Base-by-base conservation (phyloP, 2,888 invertebrate species). In the Euspilapteryx auroguttella region DNA sequence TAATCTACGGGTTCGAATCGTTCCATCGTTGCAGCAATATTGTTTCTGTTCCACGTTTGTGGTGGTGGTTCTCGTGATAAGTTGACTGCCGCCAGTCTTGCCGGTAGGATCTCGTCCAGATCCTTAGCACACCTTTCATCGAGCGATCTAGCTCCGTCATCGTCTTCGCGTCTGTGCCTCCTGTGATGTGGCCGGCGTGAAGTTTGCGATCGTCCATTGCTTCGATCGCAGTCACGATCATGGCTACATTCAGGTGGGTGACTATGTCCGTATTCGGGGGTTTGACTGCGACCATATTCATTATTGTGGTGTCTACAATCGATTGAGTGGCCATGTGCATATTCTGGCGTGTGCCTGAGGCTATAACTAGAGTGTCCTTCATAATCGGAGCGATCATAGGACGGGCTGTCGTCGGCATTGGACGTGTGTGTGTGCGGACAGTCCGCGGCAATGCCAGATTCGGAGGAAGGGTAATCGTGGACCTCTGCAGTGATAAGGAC, bases 1-100 rank as follows among this genome's bases (percentile, higher is more conserved):
- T 90, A 90, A 50, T 89, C 89, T n/a, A 73, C 73, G 10, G 82
- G 81, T 45, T 82, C 82, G 40, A 82, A 82, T 32, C 81, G 63
- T 41, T 82, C 82, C 81, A 82, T 82, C 10, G 82, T 82, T 17
- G 82, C 81, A 11, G 81, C 79, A 21, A 82, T 80, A 39, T 82
- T 82, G 46, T 79, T 81, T 38, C 82, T 73, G 27, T 81, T 79
- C 82, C 82, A 82, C 30, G 79, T 75, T 22, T 80, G 79, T 10
- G 71, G 58, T 5, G 63, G 56, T 22, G 55, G 56, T 30, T 75
- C 71, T 15, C 68, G 56, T 2, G 71, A 64, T 35, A 75, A 44
- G 49, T 69, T 65, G 17, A 73, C 59, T 12, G 76, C 73, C 13
- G 76, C 76, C n/a, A 77, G 53, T 41, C 77, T 55, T 6, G 69